A percentile compares a stretch with the other conserved stretches of the same genome.
Conservation (phyloP, 1,140 invertebrate genomes). For the Drosophila melanica region DNA sequence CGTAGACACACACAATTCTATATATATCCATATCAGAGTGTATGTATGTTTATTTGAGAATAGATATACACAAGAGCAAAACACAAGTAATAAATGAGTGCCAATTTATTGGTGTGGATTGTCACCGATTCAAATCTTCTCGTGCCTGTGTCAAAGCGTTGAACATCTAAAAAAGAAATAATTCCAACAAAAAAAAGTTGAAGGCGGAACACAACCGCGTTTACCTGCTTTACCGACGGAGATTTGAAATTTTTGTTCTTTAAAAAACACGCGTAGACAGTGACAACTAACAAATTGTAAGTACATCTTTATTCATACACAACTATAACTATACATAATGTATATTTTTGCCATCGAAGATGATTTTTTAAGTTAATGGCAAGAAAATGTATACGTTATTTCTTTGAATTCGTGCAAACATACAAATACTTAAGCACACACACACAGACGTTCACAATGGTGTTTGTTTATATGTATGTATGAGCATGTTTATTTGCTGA, state of each 20-base stretch:
- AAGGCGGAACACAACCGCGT: conserved; percentile 9
- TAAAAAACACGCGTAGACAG: not conserved
- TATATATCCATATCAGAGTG: conserved; percentile 4
- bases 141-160: not conserved
- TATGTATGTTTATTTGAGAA: conserved; percentile 4
- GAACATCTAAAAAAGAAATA: conserved; percentile 1
- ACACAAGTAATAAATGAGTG: conserved; percentile 13
- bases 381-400: not conserved
- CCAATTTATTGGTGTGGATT: conserved; percentile 23
- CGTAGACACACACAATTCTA: not conserved
- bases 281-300: not conserved
- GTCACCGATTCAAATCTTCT: conserved; percentile 10
- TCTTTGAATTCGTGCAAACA: conserved; percentile 3
- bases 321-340: conserved; percentile 16
- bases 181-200: not conserved
- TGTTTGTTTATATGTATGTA: conserved; percentile 34
- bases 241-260: conserved; percentile 1
- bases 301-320: conserved; percentile 8
- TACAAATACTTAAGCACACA: not conserved
- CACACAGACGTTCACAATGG: not conserved
- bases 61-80: conserved; percentile 1
- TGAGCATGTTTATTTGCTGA: conserved; percentile 51
- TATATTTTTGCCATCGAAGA: not conserved
- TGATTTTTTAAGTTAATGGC: not conserved
- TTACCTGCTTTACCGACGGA: conserved; percentile 30